Percentiles rank a stretch among this genome's conserved stretches.
These are phyloP conservation scores for Gymnocheta viridis DNA, from an alignment of 2,888 invertebrate species.

Conservation along the genomic window DNA sequence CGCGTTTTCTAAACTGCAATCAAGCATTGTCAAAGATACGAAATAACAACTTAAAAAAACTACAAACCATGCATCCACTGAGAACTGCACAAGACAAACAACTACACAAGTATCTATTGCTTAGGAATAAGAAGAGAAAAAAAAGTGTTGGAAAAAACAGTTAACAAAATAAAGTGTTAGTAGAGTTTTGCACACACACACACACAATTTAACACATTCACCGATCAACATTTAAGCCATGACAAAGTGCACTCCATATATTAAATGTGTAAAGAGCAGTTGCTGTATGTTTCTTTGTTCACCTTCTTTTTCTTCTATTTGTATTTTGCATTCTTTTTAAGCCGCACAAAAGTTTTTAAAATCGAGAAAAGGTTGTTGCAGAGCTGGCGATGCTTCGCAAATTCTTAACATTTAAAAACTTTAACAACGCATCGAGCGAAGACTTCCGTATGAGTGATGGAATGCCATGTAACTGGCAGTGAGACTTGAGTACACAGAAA, in stretches of 20 bases:
- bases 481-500: not conserved
- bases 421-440: not conserved
- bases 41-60: constrained; percentile 41
- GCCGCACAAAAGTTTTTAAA: constrained; percentile 34
- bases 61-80: constrained; percentile 32
- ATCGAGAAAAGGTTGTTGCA: not conserved
- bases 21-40: constrained; percentile 53
- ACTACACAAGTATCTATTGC: constrained; percentile 37
- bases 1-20: constrained; percentile 69
- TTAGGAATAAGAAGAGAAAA: not conserved
- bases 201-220: not conserved
- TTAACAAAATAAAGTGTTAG: constrained; percentile 42
- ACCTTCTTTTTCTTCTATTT: constrained; percentile 1
- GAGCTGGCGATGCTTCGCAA: not conserved
- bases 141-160: constrained; percentile 46
- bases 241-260: constrained; percentile 61
- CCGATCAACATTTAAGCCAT: constrained; percentile 41
- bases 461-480: constrained; percentile 9
- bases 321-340: constrained; percentile 5
- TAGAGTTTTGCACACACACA: constrained; percentile 25
- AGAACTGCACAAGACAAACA: constrained; percentile 46
- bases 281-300: constrained; percentile 18
- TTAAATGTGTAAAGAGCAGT: constrained; percentile 54
- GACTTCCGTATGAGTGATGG: constrained; percentile 13
- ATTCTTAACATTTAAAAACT: constrained; percentile 6